Evolutionary conservation across 2,113 vertebrate species (phyloP), one percentile per base, ranked within the genome.

Genomic region (Macaca nemestrina): DNA sequence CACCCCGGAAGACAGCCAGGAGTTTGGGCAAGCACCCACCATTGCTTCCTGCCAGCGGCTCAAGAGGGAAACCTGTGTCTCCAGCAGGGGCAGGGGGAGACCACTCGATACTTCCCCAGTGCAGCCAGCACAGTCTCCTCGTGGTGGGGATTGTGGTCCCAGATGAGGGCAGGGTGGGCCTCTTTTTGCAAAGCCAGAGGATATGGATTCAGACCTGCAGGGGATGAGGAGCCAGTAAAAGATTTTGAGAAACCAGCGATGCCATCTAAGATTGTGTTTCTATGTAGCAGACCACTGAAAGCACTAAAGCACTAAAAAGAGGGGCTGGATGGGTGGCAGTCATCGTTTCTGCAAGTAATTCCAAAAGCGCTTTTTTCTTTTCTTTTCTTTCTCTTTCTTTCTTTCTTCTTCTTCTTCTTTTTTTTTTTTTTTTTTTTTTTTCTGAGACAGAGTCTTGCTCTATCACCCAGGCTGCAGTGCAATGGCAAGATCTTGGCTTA

Each of bases 141-240:
- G 0, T 11, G 3, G 18, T 30, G 27, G 90, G 14, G 11, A 55
- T 4, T 7, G 2, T 16, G n/a, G 22, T 30, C 11, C 16, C 43
- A 32, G 4, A 27, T 35, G 55, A 55, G 17, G 43, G 14, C 32
- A 22, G 10, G 2, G 2, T 45, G 59, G 55, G 52, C 32, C 27
- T 87, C 13, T 64, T 43, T 48, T 55, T 23, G 55, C 14, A 35
- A 45, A 59, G 11, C n/a, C 16, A 40, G 17, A 11, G 10, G 38
- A 8, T 52, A 90, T 76, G 35, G 20, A 45, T 73, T 89, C 61
- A 52, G 40, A 38, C 2, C 59, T 50, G 3, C 72, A 45, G 16
- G 50, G 30, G 43, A 0, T 45, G n/a, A 13, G 35, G 12, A 61
- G 25, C 16, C 45, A 10, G 32, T 22, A n/a, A 88, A 40, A 86